Percentiles rank a stretch among this genome's conserved stretches.
Evolutionary conservation across 2,113 vertebrate species (phyloP).

Genomic region (Crotophaga sulcirostris): DNA sequence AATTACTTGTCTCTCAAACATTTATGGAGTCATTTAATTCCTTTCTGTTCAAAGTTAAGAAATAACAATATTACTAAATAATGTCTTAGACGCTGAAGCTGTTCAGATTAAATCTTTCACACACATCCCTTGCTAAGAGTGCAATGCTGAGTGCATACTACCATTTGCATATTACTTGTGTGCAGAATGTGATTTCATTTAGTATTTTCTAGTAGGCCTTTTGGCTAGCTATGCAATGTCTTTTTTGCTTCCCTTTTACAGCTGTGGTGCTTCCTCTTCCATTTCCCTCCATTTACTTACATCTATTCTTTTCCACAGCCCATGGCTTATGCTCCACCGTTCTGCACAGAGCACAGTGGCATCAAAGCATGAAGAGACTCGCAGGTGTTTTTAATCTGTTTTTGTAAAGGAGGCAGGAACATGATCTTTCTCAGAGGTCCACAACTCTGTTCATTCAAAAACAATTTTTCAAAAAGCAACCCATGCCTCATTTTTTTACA

Average conservation of each 20-base stretch:
- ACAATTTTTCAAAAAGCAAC: neutral
- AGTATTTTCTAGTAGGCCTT: neutral
- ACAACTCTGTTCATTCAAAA: neutral
- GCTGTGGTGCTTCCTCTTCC: neutral
- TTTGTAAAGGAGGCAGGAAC: neutral
- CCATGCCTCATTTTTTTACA: neutral
- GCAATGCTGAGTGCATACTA: neutral
- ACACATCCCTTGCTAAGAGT: no score
- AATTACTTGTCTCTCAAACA: no score
- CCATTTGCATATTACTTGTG: neutral
- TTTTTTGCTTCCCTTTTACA: neutral
- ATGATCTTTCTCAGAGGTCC: neutral
- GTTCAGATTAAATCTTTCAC: neutral
- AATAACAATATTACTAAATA: neutral
- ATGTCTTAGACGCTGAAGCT: neutral
- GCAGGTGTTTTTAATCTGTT: neutral
- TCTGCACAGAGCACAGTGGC: neutral
- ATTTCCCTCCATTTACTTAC: neutral
- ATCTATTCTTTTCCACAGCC: neutral
- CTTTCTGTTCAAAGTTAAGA: neutral
- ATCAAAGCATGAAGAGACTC: neutral
- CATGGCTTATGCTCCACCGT: accelerated
- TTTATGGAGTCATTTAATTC: no score
- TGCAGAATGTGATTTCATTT: neutral
- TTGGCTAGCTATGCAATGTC: neutral